Percentiles rank a stretch among this genome's conserved stretches.
Conservation (phyloP, 1,140 invertebrate species). For the Bombus confusus region DNA sequence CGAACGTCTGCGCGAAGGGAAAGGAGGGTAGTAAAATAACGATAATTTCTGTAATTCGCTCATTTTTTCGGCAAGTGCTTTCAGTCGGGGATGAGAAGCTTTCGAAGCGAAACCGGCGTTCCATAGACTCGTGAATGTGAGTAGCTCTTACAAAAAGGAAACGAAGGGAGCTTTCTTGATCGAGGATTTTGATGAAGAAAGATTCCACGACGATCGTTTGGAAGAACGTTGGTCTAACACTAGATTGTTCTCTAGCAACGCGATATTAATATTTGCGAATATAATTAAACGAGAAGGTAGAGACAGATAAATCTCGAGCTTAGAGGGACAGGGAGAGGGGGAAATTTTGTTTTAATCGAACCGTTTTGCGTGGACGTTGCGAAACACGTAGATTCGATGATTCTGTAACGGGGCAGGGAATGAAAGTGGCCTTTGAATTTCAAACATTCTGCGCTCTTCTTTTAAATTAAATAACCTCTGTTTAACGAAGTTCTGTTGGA, state of each 20-base stretch:
- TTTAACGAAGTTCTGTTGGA: conserved; percentile 9
- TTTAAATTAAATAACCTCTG: background rate
- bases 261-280: background rate
- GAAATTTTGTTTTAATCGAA: background rate
- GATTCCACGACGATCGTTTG: background rate
- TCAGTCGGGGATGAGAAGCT: background rate
- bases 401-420: no score
- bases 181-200: background rate
- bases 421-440: background rate
- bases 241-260: background rate
- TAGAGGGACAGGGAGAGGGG: background rate
- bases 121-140: background rate
- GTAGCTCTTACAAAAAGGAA: background rate
- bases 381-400: background rate
- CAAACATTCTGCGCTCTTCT: background rate
- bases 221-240: background rate
- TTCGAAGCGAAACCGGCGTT: background rate
- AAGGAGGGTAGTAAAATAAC: no score
- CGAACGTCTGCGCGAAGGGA: background rate
- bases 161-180: no score
- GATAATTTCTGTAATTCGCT: background rate
- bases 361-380: background rate
- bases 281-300: background rate
- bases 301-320: background rate
- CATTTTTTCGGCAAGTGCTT: background rate